A percentile compares a stretch with the other conserved stretches of the same genome.
phyloP scores from a whole-genome alignment of 2,888 invertebrate genomes.

The Chesias legatella region DNA sequence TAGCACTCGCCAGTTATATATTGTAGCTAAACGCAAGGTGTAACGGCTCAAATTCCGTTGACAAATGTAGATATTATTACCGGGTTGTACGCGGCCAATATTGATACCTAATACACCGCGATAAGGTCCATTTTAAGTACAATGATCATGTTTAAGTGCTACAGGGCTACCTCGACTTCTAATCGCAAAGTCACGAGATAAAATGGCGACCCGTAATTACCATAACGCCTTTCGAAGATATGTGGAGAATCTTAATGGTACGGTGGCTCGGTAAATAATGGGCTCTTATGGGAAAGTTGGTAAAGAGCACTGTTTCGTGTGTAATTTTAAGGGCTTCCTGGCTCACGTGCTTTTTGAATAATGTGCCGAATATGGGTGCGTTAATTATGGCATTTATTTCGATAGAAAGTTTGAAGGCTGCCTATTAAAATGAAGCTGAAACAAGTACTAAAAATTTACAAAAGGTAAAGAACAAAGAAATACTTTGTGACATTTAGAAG shows the following conservation, averaged over 20 bases:
- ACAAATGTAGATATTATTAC: too few species aligned
- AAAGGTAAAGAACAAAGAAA: too few species aligned
- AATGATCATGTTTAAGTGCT: conserved; percentile 49
- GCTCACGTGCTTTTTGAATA: conserved; percentile 75
- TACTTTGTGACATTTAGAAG: too few species aligned
- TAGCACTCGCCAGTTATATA: too few species aligned
- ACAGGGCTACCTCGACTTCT: conserved; percentile 42
- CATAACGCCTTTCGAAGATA: conserved; percentile 79
- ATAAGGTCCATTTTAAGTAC: too few species aligned
- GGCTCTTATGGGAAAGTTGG: conserved; percentile 80
- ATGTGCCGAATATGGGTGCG: conserved; percentile 64
- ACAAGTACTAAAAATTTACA: not conserved
- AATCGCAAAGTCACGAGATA: conserved; percentile 58
- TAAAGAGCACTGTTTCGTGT: conserved; percentile 78
- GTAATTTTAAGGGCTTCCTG: conserved; percentile 76
- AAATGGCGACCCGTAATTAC: conserved; percentile 80
- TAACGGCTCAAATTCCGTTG: too few species aligned
- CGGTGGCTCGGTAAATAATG: conserved; percentile 79
- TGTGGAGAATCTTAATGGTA: conserved; percentile 80
- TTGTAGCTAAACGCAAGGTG: too few species aligned
- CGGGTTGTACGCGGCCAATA: too few species aligned
- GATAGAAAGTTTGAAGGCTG: conserved; percentile 43
- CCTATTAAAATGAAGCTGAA: conserved; percentile 16
- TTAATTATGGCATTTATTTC: conserved; percentile 61
- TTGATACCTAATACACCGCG: too few species aligned